Evolutionary conservation across 2,888 invertebrate species (phyloP), one percentile per base, ranked within the genome.

Genomic region (Calliscelio sp.): DNA sequence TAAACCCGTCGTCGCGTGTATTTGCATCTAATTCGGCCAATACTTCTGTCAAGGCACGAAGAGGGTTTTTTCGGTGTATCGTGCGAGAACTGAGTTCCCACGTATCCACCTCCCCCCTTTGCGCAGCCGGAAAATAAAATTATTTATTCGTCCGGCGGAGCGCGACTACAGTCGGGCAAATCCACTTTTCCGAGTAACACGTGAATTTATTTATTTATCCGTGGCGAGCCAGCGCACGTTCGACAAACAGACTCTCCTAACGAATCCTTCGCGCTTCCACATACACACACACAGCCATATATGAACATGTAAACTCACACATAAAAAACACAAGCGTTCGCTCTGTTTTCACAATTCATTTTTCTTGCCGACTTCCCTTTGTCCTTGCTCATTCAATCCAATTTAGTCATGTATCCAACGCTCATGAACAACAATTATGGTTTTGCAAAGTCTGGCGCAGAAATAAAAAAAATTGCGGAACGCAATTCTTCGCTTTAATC

Each of bases 151-250:
- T 71, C 79, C 84, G 55, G 77, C 84, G 71, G 78, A 81, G 65
- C 78, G 78, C 75, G 46, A 79, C 78, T 75, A 53, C 66, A 49
- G 51, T 46, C 66, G 77, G 68, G 83, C 53, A 85, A 85, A 85
- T 83, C 83, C 78, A 86, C 85, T 86, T 86, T 83, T 75, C 86
- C 49, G 80, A 74, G 80, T 85, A 85, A 88, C 88, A 85, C 87
- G 87, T 86, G 88, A 88, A 89, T 91, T 90, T 90, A 90, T 91
- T 90, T 91, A 91, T 90, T 91, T 90, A 89, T 89, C 88, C 86
- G 88, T 84, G 86, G 88, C 88, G 88, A 85, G 83, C 79, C 73
- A 63, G 85, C 73, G 87, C 90, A 90, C 90, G 91, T 91, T 90
- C 90, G 87, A 88, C 89, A 91, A 92, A 91, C 90, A 91, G 88